These are phyloP conservation scores for Astropecten irregularis DNA, from an alignment of 53 echinoderm and acorn worm genomes.

Conservation along the genomic window DNA sequence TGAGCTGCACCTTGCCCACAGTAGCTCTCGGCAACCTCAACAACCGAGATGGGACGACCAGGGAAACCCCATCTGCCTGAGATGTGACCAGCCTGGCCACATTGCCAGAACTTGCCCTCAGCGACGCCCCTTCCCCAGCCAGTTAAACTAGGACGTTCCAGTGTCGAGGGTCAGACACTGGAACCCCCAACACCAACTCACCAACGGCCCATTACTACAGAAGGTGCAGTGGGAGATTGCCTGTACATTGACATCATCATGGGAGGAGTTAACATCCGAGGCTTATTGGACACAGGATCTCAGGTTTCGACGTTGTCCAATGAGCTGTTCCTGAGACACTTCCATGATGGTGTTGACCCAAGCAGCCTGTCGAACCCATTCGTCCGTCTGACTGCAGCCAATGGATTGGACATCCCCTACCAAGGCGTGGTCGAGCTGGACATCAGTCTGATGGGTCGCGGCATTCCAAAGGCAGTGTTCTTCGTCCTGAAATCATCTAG, in stretches of 20 bases:
- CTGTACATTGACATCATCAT: conserved; percentile 2
- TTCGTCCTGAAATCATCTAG: background rate
- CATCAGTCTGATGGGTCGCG: background rate
- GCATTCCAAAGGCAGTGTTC: background rate
- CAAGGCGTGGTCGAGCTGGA: conserved; percentile 30
- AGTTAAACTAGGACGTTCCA: too few relatives aligned
- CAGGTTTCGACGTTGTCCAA: background rate
- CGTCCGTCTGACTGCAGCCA: conserved; percentile 21
- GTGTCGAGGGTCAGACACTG: conserved; percentile 1
- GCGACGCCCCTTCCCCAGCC: too few relatives aligned
- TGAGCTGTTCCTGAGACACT: background rate
- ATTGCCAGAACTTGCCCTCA: background rate
- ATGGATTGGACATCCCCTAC: conserved; percentile 44
- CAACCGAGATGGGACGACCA: conserved; percentile 11
- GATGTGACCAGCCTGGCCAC: background rate
- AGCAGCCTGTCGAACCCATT: background rate
- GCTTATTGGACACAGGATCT: conserved; percentile 26
- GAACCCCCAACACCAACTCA: background rate
- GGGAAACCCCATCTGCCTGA: conserved; percentile 1
- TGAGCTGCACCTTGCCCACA: background rate
- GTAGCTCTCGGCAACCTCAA: background rate
- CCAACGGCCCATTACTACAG: background rate
- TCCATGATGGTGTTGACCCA: background rate
- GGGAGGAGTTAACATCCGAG: background rate
- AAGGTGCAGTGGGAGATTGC: background rate